A percentile compares a stretch with the other conserved stretches of the same genome.
These are phyloP conservation scores for Poeciliopsis prolifica DNA, from an alignment of 2,113 vertebrate genomes.

Conservation along the genomic window DNA sequence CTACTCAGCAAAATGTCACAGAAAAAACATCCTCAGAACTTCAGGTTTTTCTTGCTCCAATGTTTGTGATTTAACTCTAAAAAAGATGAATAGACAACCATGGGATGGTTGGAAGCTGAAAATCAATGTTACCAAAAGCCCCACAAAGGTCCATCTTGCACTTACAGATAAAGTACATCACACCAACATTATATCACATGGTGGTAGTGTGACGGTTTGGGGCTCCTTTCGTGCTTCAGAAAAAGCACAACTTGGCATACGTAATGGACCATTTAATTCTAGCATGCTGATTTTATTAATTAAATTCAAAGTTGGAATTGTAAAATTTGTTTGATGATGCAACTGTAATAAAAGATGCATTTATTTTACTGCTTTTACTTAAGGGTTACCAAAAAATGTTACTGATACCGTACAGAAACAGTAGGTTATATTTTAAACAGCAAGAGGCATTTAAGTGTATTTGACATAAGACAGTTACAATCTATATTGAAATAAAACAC, in stretches of 20 bases:
- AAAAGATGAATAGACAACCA: background rate
- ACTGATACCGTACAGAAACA: too few species aligned
- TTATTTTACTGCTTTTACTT: too few species aligned
- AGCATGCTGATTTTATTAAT: background rate
- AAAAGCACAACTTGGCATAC: too few species aligned
- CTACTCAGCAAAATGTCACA: background rate
- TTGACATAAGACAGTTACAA: too few species aligned
- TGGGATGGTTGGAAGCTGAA: background rate
- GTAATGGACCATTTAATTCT: too few species aligned
- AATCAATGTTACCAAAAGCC: background rate
- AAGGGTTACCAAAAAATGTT: too few species aligned
- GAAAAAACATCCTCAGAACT: background rate
- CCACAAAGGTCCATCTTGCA: background rate
- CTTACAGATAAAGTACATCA: background rate
- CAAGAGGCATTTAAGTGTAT: too few species aligned
- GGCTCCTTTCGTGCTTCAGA: background rate
- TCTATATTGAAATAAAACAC: too few species aligned
- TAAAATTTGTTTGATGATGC: too few species aligned
- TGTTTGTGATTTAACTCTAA: background rate
- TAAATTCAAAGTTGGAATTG: background rate
- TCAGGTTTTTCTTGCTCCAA: background rate
- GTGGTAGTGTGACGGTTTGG: background rate
- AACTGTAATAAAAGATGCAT: too few species aligned
- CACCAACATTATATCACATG: background rate
- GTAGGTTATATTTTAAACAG: too few species aligned